These are phyloP conservation scores for Eupithecia exiguata DNA, from an alignment of 2,888 invertebrate species.

Conservation along the genomic window DNA sequence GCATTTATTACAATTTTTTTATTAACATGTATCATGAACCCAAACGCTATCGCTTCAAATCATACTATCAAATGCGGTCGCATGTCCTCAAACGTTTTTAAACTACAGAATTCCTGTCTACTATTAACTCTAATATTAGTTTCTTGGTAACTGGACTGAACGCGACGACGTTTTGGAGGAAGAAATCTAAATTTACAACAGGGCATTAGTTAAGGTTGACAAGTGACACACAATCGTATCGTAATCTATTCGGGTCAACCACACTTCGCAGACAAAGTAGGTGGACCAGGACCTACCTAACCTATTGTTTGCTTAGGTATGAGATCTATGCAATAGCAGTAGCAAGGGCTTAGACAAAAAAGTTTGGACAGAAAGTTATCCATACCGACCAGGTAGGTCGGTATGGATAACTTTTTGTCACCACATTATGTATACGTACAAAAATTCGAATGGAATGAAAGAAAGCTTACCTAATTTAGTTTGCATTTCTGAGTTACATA, in stretches of 20 bases:
- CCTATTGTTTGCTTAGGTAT: neutral
- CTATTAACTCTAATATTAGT: constrained; percentile 3
- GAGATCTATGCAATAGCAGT: neutral
- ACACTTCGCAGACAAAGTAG: constrained; percentile 49
- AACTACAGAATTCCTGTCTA: constrained; percentile 3
- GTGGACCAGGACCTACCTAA: constrained; percentile 12
- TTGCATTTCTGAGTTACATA: neutral
- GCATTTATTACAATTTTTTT: neutral
- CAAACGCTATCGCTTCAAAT: neutral
- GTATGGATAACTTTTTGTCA: too few species aligned
- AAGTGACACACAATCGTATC: constrained; percentile 73
- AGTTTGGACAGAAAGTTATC: neutral
- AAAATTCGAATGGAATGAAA: neutral
- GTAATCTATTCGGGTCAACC: constrained; percentile 70
- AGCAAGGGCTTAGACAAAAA: neutral
- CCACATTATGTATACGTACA: neutral
- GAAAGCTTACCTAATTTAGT: neutral
- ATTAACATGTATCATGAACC: neutral
- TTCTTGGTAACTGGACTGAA: constrained; percentile 15
- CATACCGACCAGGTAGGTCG: too few species aligned
- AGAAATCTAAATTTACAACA: constrained; percentile 55
- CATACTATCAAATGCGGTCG: constrained; percentile 18
- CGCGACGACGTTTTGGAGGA: constrained; percentile 32
- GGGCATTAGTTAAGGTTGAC: constrained; percentile 58
- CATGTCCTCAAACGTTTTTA: constrained; percentile 40